Percentiles rank a stretch among this genome's conserved stretches.
These are phyloP conservation scores for Hemicentrotus pulcherrimus DNA, from an alignment of 35 echinoderm and acorn worm genomes.

Conservation along the genomic window DNA sequence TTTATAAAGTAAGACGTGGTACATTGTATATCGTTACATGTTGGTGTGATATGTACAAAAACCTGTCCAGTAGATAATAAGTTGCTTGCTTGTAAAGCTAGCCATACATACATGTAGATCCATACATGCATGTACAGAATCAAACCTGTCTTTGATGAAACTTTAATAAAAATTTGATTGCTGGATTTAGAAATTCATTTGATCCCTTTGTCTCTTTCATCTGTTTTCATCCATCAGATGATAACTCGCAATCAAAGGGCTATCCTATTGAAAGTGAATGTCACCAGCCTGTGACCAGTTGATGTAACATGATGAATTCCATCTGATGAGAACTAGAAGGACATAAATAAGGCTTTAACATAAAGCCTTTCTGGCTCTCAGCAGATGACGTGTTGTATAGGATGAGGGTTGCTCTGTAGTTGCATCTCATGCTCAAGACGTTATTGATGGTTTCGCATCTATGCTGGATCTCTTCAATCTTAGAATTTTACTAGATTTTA, in stretches of 20 bases:
- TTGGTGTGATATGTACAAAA: not conserved
- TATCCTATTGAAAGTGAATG: no score
- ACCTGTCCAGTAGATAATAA: not conserved
- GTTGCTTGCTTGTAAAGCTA: not conserved
- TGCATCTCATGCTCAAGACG: not conserved
- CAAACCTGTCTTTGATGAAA: not conserved
- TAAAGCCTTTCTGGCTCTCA: no score
- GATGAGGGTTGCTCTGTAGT: not conserved
- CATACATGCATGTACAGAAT: not conserved
- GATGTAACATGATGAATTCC: no score
- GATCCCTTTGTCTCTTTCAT: not conserved
- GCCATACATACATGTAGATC: not conserved
- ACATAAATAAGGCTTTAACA: no score
- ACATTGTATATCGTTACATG: not conserved
- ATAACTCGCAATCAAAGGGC: not conserved
- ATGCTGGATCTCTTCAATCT: no score
- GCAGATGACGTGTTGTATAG: no score
- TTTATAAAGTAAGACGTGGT: not conserved
- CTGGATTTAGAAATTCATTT: not conserved
- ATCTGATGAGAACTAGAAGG: no score
- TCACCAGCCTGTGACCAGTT: no score
- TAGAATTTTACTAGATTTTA: no score
- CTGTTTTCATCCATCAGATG: not conserved
- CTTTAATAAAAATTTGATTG: not conserved
- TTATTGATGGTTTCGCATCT: not conserved